These are phyloP conservation scores for Nomada goodeniana DNA, from an alignment of 2,888 invertebrate genomes.

Conservation along the genomic window DNA sequence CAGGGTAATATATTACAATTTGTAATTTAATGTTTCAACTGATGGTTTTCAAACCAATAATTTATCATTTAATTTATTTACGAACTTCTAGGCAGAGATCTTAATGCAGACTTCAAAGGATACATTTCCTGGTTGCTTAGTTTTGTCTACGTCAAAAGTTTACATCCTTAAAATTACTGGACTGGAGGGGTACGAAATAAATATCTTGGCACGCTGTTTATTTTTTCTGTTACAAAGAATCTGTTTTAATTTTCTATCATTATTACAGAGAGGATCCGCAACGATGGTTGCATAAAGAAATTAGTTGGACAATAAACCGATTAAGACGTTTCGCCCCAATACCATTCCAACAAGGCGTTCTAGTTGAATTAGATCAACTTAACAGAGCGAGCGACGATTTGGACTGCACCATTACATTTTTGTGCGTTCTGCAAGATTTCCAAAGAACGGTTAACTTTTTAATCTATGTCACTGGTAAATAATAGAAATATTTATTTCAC, in stretches of 20 bases:
- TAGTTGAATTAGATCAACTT: constrained; percentile 84
- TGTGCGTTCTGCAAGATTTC: constrained; percentile 85
- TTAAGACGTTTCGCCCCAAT: constrained; percentile 85
- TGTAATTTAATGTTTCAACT: constrained; percentile 9
- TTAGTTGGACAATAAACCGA: constrained; percentile 85
- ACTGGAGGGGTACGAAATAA: constrained; percentile 80
- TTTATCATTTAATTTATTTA: not conserved
- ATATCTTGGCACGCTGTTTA: not conserved
- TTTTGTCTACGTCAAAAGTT: constrained; percentile 85
- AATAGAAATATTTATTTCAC: constrained; percentile 34
- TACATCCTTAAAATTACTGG: constrained; percentile 85
- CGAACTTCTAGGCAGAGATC: constrained; percentile 79
- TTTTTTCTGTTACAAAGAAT: not conserved
- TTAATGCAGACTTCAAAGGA: constrained; percentile 81
- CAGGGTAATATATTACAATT: constrained; percentile 80
- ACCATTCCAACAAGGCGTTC: constrained; percentile 86
- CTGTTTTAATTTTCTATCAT: constrained; percentile 15
- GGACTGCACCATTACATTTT: constrained; percentile 73
- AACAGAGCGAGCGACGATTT: constrained; percentile 78
- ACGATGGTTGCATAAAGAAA: constrained; percentile 85
- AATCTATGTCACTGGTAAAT: constrained; percentile 84
- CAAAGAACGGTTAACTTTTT: constrained; percentile 85
- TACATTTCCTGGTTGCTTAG: constrained; percentile 84
- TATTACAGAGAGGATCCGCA: constrained; percentile 84
- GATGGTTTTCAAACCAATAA: not conserved